These are phyloP conservation scores for Galaxea fascicularis DNA, from an alignment of 92 coral and sea anemone species.

Conservation along the genomic window DNA sequence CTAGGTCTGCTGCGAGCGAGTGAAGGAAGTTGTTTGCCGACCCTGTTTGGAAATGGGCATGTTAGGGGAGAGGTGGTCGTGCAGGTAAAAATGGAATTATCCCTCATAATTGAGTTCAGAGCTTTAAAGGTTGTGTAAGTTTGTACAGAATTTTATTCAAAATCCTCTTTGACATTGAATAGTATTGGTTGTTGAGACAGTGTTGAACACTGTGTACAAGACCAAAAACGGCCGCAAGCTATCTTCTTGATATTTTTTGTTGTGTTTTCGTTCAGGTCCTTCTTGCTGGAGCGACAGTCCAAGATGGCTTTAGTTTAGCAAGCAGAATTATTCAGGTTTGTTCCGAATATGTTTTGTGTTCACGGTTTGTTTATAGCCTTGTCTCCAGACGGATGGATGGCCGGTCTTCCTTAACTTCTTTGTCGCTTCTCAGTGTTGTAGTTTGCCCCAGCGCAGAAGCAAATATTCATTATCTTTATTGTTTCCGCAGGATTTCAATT, in stretches of 20 bases:
- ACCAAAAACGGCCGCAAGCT: too few species aligned
- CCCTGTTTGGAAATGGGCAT: slow-evolving; percentile 92
- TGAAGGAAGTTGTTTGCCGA: slow-evolving; percentile 72
- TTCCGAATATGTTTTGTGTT: not conserved
- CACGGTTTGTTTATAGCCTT: not conserved
- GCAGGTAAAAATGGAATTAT: slow-evolving; percentile 67
- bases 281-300: slow-evolving; percentile 81
- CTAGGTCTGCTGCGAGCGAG: slow-evolving; percentile 53
- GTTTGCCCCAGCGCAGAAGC: too few species aligned
- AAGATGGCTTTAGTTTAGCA: slow-evolving; percentile 91
- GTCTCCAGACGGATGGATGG: too few species aligned
- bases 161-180: not conserved
- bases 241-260: not conserved
- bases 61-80: slow-evolving; percentile 84
- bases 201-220: too few species aligned
- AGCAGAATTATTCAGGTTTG: slow-evolving; percentile 96
- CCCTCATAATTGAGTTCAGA: not conserved
- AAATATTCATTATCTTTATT: not conserved
- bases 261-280: slow-evolving; percentile 66
- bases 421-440: too few species aligned
- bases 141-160: not conserved
- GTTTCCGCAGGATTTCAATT: slow-evolving; percentile 81
- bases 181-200: too few species aligned
- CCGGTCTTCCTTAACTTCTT: too few species aligned
- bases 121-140: not conserved